Conservation (phyloP, 1,140 invertebrate genomes). For the Neotoxoptera formosana region DNA sequence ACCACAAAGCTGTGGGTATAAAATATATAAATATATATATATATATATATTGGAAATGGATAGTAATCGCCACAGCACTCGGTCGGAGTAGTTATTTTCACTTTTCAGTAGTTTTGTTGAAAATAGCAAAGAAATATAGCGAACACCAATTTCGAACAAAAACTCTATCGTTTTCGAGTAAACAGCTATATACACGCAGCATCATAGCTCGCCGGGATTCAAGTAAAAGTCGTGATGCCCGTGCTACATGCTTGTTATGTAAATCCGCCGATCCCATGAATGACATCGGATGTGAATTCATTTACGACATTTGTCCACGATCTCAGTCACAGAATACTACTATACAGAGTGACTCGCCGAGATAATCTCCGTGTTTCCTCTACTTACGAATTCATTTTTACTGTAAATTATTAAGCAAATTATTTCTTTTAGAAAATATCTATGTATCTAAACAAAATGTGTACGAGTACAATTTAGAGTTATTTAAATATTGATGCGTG, state of each 20-base stretch:
- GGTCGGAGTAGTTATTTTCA: not conserved
- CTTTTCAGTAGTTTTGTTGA: not conserved
- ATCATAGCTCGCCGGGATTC: not conserved
- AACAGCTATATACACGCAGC: not conserved
- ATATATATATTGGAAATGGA: not conserved
- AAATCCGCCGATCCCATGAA: not conserved
- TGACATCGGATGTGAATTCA: not conserved
- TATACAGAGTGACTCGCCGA: not conserved
- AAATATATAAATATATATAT: not conserved
- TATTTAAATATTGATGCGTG: too few relatives aligned
- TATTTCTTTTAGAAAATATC: too few relatives aligned
- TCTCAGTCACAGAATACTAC: not conserved
- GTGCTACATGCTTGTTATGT: not conserved
- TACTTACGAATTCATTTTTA: not conserved
- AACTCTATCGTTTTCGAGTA: not conserved
- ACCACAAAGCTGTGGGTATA: not conserved
- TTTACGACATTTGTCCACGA: not conserved
- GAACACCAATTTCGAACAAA: not conserved
- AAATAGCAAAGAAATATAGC: not conserved
- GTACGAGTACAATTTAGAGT: too few relatives aligned
- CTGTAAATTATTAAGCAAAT: too few relatives aligned
- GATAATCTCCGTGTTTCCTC: fast-evolving
- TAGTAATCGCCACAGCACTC: not conserved
- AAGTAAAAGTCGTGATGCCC: not conserved
- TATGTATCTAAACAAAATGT: too few relatives aligned